Evolutionary conservation across 2,113 vertebrate genomes (phyloP), one percentile per base, ranked within the genome.

Genomic region (Scolopax mira): DNA sequence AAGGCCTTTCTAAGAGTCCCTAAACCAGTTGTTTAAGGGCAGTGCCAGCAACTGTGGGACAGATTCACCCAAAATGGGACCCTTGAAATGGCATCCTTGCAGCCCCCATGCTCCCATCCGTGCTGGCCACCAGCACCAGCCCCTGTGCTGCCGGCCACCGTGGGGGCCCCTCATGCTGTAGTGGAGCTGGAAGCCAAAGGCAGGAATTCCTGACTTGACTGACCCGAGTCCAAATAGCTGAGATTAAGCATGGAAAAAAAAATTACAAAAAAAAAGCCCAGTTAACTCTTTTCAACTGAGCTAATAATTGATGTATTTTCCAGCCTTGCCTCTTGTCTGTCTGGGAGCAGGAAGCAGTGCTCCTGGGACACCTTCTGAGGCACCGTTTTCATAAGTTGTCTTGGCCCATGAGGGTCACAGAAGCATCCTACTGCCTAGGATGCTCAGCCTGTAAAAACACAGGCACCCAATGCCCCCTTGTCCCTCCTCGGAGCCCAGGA

Each of bases 91-190:
- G 22, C 3, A 0, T 33, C 54, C 31, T 64, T 1, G 0, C 24
- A 94, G n/a, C 6, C 33, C 16, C 9, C 3, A 6, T n/a, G 37
- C 33, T 89, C 44, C 30, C 1, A 1, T 12, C 18, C 0, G 0
- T 37, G 37, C 35, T 0, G 3, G 73, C 21, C 65, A 72, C 37
- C 73, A 51, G 37, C 39, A 37, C 13, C 0, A 3, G 65, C 18
- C 14, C 4, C 2, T 1, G 2, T 48, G 41, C 46, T 3, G 4
- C 28, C 4, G 1, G 52, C 74, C 4, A 1, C 16, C 3, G 0
- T 27, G 51, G 13, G 61, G 22, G 35, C 33, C 52, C 51, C 41
- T 74, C 18, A 21, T 2, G 2, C 51, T 3, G 2, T 58, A 52
- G 66, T 0, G 0, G 52, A 79, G 33, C 74, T 80, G 71, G 48